These are phyloP conservation scores for Dysdera silvatica DNA, from an alignment of 1,140 invertebrate genomes.

Conservation along the genomic window DNA sequence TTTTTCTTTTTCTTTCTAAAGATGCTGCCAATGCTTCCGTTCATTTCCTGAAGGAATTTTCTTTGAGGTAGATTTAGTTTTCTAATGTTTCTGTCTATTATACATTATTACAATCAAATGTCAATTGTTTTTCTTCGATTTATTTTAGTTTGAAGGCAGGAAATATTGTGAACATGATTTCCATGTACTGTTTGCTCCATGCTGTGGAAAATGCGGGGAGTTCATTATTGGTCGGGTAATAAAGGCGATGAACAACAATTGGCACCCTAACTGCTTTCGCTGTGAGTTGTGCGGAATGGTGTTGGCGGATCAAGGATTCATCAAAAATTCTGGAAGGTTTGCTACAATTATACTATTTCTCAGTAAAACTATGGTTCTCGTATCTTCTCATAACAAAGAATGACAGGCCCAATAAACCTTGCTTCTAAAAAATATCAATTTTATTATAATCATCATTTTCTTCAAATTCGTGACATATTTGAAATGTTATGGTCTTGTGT, in stretches of 20 bases:
- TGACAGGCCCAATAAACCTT: background rate
- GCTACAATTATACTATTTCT: background rate
- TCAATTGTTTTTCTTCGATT: conserved; percentile 11
- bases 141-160: conserved; percentile 76
- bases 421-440: background rate
- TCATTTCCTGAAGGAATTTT: conserved; percentile 96
- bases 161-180: conserved; percentile 99
- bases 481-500: too few species aligned
- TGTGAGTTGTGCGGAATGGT: conserved; percentile 87
- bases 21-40: conserved; percentile 97
- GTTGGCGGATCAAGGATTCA: conserved; percentile 93
- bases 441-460: background rate
- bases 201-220: conserved; percentile 92
- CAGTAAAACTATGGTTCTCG: background rate
- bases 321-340: conserved; percentile 69
- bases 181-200: conserved; percentile 95
- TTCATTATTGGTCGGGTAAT: conserved; percentile 97
- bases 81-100: conserved; percentile 3
- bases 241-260: conserved; percentile 97
- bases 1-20: conserved; percentile 46
- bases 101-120: too few species aligned
- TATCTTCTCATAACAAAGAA: background rate
- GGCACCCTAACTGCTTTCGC: conserved; percentile 96
- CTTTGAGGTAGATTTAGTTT: conserved; percentile 61
- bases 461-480: background rate